phyloP scores from a whole-genome alignment of 2,888 invertebrate species.

The Tetheella fluctuosa region DNA sequence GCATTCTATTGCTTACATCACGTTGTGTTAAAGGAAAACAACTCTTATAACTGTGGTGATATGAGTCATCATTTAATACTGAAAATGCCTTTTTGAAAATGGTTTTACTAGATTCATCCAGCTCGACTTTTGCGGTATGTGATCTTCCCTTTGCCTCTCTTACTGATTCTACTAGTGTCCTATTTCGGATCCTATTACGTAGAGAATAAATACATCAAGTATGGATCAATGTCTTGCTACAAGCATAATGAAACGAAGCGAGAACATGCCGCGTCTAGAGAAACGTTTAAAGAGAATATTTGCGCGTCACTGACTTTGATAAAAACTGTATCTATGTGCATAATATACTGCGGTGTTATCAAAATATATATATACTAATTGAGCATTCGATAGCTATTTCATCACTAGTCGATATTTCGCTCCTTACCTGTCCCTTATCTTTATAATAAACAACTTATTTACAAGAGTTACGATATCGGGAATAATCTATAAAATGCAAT shows the following conservation, averaged over 20 bases:
- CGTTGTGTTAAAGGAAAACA: no score
- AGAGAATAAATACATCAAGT: neutral
- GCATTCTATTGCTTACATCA: no score
- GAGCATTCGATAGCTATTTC: slow-evolving; percentile 11
- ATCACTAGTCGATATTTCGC: neutral
- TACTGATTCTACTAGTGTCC: neutral
- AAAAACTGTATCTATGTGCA: neutral
- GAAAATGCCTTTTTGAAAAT: no score
- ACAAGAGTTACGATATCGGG: neutral
- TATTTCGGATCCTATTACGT: neutral
- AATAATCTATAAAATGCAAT: slow-evolving; percentile 8
- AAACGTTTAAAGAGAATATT: neutral
- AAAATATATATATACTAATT: neutral
- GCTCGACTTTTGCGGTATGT: neutral
- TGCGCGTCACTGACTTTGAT: neutral
- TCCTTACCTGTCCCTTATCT: neutral
- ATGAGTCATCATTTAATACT: neutral
- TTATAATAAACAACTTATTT: neutral
- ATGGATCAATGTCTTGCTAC: neutral
- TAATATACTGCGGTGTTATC: neutral
- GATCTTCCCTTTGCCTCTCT: neutral
- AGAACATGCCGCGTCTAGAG: neutral
- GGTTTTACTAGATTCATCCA: no score
- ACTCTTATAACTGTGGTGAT: no score
- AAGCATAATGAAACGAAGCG: neutral